Evolutionary conservation across 2,888 invertebrate genomes (phyloP).

Genomic region (Fabriciana adippe): DNA sequence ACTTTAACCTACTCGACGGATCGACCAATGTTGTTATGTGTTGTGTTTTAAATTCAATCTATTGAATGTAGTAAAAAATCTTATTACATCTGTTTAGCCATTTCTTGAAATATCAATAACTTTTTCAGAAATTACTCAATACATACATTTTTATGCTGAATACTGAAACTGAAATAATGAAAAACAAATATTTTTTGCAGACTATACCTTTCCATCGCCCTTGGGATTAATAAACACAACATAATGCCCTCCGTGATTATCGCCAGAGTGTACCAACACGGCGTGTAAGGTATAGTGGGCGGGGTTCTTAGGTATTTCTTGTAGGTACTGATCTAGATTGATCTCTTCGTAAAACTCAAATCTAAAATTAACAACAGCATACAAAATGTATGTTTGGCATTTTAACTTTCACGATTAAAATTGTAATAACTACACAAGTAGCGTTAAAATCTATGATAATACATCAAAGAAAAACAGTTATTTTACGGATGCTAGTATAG

Average conservation of each 20-base stretch:
- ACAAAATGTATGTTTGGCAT: neutral
- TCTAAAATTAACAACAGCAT: conserved; percentile 58
- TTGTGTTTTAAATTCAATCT: too few relatives aligned
- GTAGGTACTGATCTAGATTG: conserved; percentile 92
- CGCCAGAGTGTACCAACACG: conserved; percentile 98
- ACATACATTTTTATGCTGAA: neutral
- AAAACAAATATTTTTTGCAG: neutral
- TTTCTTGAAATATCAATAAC: too few relatives aligned
- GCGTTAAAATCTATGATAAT: too few relatives aligned
- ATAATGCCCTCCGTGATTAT: conserved; percentile 99
- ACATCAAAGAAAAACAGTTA: too few relatives aligned
- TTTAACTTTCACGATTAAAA: too few relatives aligned
- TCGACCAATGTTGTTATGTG: too few relatives aligned
- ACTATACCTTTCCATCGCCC: conserved; percentile 92
- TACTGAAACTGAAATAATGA: neutral
- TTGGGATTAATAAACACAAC: conserved; percentile 99
- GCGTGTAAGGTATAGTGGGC: conserved; percentile 96
- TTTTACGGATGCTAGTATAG: too few relatives aligned
- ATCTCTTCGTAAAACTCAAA: conserved; percentile 98
- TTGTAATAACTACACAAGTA: too few relatives aligned
- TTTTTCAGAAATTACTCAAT: too few relatives aligned
- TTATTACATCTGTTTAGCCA: too few relatives aligned
- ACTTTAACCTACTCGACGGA: too few relatives aligned
- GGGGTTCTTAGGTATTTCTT: conserved; percentile 88
- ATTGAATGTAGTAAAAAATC: too few relatives aligned